phyloP scores from a whole-genome alignment of 2,888 invertebrate species.

The Aphidius colemani region DNA sequence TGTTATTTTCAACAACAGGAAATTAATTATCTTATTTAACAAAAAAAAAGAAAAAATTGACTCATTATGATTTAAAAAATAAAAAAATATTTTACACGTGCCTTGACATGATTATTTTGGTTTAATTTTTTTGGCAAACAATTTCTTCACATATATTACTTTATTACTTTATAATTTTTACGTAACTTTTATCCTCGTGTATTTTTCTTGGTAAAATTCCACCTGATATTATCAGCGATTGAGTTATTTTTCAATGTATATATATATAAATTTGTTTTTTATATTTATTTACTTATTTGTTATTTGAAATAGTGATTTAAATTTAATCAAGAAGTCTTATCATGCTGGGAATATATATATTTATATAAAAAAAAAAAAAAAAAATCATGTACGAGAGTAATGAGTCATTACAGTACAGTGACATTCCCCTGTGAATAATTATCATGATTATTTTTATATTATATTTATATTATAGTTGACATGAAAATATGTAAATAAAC shows the following conservation, averaged over 20 bases:
- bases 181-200: too few relatives aligned
- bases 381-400: constrained; percentile 12
- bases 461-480: not conserved
- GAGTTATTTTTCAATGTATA: constrained; percentile 15
- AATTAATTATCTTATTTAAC: not conserved
- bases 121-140: too few relatives aligned
- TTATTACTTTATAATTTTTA: too few relatives aligned
- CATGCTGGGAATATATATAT: not conserved
- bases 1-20: not conserved
- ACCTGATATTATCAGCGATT: not conserved
- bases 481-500: constrained; percentile 16
- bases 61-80: not conserved
- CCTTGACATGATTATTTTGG: too few relatives aligned
- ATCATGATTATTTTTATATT: not conserved
- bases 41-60: not conserved
- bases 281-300: constrained; percentile 5
- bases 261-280: not conserved
- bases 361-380: constrained; percentile 13
- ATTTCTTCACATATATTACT: too few relatives aligned
- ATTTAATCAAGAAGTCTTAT: too few relatives aligned
- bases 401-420: constrained; percentile 13
- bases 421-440: constrained; percentile 24
- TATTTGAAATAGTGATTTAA: too few relatives aligned
- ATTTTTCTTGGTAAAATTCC: too few relatives aligned
- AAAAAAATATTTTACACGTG: not conserved